phyloP scores from a whole-genome alignment of 2,113 vertebrate species.

The Labeo rohita region DNA sequence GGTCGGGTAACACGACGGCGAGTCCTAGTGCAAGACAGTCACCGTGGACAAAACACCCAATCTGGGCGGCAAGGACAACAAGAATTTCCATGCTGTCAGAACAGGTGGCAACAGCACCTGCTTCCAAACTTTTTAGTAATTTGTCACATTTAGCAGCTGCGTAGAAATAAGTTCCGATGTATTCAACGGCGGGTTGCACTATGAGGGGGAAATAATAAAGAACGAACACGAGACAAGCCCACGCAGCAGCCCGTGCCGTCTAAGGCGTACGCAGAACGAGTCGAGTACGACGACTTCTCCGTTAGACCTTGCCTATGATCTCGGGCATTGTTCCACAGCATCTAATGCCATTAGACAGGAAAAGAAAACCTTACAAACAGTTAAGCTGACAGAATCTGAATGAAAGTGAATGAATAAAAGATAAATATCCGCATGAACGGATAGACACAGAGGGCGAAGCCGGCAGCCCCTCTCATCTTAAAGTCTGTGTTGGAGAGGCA shows the following conservation, averaged over 20 bases:
- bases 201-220: not conserved
- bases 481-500: conserved; percentile 60
- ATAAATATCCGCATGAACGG: conserved; percentile 73
- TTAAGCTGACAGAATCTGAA: conserved; percentile 48
- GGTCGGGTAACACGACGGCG: not conserved
- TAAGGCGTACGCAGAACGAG: not conserved
- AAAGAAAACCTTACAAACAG: conserved; percentile 40
- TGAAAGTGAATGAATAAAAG: conserved; percentile 61
- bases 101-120: conserved; percentile 51
- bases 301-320: conserved; percentile 26
- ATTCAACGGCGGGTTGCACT: conserved; percentile 28
- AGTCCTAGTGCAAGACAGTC: conserved; percentile 26
- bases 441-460: conserved; percentile 61
- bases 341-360: conserved; percentile 41
- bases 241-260: not conserved
- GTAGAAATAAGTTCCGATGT: conserved; percentile 35
- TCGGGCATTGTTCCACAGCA: conserved; percentile 18
- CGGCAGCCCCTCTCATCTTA: conserved; percentile 68
- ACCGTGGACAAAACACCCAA: conserved; percentile 13
- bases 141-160: conserved; percentile 41
- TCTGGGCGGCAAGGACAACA: conserved; percentile 41
- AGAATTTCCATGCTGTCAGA: conserved; percentile 36
- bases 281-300: conserved; percentile 1
- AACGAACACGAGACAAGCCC: not conserved
- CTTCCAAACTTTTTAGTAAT: conserved; percentile 48